Evolutionary conservation across 2,888 invertebrate species (phyloP), one percentile per base, ranked within the genome.

Genomic region (Prosopocoilus inquinatus): DNA sequence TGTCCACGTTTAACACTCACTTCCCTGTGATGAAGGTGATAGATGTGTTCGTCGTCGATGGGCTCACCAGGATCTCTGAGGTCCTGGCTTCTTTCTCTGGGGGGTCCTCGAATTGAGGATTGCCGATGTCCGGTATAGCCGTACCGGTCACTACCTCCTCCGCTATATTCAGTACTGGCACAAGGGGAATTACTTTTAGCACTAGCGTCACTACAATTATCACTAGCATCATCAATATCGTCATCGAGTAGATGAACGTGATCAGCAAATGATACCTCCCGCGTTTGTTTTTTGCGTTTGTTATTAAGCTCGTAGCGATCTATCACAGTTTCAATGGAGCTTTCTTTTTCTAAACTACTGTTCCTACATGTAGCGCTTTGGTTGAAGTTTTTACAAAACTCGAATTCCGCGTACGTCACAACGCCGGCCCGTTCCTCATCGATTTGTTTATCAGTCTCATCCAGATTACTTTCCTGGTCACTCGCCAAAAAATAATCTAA

Each of bases 1-100:
- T 84, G 80, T 72, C 84, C 75, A 74, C 82, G 70, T 59, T 76
- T 84, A 53, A 83, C 82, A 63, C 84, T 85, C 34, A 82, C 79
- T 51, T 82, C 83, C 59, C 79, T 81, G 60, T 81, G 71, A 46
- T 70, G 68, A 56, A 68, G 70, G 28, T 70, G 70, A 45, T 72
- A 70, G 60, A 81, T 70, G 47, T 70, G 68, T 57, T 68, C 70
- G 32, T 70, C 70, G 45, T 72, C 70, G 48, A 57, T 58, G 53
- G 32, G 50, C 35, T 52, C 60, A 38, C 38, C 59, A 39, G 38
- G 59, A 46, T 58, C 64, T 50, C 50, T 60, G 46, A 35, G 55
- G 12, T 49, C 52, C 43, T 50, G 49, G 36, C 36, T 51, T 41
- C 58, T 45, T 7, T 60, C 56, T 41, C 57, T 59, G 32, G 48